Conservation (phyloP, 2,888 invertebrate species). For the Leucophenga montana region DNA sequence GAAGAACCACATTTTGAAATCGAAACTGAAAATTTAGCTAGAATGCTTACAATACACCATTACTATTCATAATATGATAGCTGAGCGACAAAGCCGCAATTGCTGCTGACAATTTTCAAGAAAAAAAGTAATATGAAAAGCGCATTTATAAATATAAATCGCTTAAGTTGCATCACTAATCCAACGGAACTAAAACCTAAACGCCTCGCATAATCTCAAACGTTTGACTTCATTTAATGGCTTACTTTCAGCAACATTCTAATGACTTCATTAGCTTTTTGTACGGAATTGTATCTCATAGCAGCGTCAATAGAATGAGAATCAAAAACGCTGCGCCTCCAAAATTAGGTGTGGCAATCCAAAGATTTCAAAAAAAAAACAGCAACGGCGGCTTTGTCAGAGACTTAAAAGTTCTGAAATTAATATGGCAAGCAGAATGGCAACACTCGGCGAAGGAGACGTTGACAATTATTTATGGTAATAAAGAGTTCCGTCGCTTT, state of each 20-base stretch:
- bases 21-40: too few relatives aligned
- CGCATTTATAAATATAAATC: too few relatives aligned
- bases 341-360: slow-evolving; percentile 56
- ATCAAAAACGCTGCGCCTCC: slow-evolving; percentile 53
- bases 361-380: slow-evolving; percentile 4
- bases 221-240: slow-evolving; percentile 39
- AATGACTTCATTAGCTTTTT: slow-evolving; percentile 65
- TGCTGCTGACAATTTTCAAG: too few relatives aligned
- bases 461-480: slow-evolving; percentile 67
- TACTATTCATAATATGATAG: too few relatives aligned
- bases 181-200: slow-evolving; percentile 62
- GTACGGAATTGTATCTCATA: too few relatives aligned
- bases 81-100: too few relatives aligned
- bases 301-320: slow-evolving; percentile 37
- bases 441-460: slow-evolving; percentile 27
- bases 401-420: slow-evolving; percentile 49
- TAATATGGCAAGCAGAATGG: slow-evolving; percentile 52
- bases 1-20: too few relatives aligned
- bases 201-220: slow-evolving; percentile 46
- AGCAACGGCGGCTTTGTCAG: slow-evolving; percentile 25
- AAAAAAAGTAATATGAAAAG: too few relatives aligned
- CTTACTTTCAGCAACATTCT: slow-evolving; percentile 50
- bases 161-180: slow-evolving; percentile 37
- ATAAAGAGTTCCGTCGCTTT: slow-evolving; percentile 58
- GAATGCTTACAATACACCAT: too few relatives aligned